Percentiles rank a stretch among this genome's conserved stretches.
phyloP scores from a whole-genome alignment of 2,113 vertebrate genomes.

The Eretmodus cyanostictus region DNA sequence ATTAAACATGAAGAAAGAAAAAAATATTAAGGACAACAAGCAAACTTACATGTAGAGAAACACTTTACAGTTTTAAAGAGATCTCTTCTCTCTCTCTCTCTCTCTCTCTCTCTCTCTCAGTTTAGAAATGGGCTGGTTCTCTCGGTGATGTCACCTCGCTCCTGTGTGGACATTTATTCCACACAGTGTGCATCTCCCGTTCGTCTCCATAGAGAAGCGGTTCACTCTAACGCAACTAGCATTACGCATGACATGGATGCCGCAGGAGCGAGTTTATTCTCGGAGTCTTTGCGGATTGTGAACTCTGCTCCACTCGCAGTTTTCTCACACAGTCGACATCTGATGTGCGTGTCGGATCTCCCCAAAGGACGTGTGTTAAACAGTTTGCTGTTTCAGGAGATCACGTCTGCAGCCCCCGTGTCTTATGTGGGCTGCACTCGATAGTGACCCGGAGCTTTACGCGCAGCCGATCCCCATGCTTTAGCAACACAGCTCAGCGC shows the following conservation, averaged over 20 bases:
- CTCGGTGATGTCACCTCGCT: constrained; percentile 60
- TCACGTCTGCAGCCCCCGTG: neutral
- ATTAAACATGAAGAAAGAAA: neutral
- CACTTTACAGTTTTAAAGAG: neutral
- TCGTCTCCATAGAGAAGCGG: constrained; percentile 5
- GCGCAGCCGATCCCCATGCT: neutral
- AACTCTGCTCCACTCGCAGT: neutral
- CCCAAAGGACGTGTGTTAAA: neutral
- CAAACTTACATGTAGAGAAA: neutral
- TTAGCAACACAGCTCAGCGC: neutral
- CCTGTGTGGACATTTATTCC: constrained; percentile 36
- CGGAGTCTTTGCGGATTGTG: neutral
- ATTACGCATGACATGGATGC: constrained; percentile 30
- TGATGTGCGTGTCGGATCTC: neutral
- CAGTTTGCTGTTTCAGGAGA: neutral
- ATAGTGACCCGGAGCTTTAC: constrained; percentile 10
- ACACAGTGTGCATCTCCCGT: neutral
- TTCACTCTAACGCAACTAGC: neutral
- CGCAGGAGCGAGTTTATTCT: neutral
- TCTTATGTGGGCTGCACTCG: neutral
- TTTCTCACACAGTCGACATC: neutral
- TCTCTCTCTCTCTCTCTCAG: neutral
- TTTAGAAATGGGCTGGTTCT: constrained; percentile 56
- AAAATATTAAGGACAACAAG: neutral
- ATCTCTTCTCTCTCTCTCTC: neutral